Conservation (phyloP, 1,140 invertebrate species). For the Pseudomyrmex flavicornis region DNA sequence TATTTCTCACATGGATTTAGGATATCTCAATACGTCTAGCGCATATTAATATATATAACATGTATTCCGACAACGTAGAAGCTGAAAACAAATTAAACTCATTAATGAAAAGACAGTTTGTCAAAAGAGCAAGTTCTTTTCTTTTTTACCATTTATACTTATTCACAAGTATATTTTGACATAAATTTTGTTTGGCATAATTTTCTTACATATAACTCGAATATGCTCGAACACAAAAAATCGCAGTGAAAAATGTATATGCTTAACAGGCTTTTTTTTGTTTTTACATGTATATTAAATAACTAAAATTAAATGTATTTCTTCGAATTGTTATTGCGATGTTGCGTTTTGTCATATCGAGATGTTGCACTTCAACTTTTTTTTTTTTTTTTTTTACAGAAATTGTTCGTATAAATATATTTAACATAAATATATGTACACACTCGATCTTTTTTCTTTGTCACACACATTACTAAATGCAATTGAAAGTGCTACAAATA, state of each 20-base stretch:
- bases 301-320: background rate
- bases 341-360: background rate
- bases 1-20: conserved; percentile 12
- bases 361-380: background rate
- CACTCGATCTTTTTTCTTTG: background rate
- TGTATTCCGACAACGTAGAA: conserved; percentile 17
- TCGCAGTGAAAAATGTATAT: background rate
- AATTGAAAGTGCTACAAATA: conserved; percentile 11
- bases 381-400: background rate
- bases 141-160: too few species aligned
- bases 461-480: conserved; percentile 24
- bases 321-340: background rate
- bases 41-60: conserved; percentile 24
- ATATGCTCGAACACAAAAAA: too few species aligned
- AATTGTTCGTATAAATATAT: conserved; percentile 31
- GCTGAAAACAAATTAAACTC: conserved; percentile 1
- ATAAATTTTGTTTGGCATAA: too few species aligned
- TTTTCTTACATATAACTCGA: too few species aligned
- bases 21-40: background rate
- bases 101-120: background rate
- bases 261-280: background rate
- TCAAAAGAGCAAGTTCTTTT: too few species aligned
- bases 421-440: conserved; percentile 10
- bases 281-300: background rate
- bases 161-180: too few species aligned